These are phyloP conservation scores for Lophotis ruficrista DNA, from an alignment of 2,113 vertebrate species.

Conservation along the genomic window DNA sequence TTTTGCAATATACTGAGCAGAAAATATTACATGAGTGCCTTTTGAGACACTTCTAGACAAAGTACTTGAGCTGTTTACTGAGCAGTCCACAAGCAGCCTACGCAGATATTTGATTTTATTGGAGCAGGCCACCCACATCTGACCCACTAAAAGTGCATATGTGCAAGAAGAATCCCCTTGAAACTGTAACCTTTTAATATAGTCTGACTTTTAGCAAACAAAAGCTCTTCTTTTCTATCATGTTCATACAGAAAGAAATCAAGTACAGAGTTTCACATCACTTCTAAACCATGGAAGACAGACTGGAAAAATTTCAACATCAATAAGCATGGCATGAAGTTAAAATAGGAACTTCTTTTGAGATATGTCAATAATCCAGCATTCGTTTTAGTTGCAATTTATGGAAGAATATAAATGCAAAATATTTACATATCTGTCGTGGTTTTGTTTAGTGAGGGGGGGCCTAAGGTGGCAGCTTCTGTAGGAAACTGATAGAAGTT, in stretches of 20 bases:
- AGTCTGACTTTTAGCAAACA: background rate
- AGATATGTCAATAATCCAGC: background rate
- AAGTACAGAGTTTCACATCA: background rate
- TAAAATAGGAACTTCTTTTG: background rate
- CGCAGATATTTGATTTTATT: background rate
- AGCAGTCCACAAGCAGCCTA: background rate
- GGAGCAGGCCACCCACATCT: background rate
- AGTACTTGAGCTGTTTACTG: slow-evolving; percentile 22
- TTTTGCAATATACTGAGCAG: background rate
- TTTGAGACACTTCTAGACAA: background rate
- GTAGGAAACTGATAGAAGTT: no score
- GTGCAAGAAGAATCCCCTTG: background rate
- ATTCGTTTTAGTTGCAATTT: background rate
- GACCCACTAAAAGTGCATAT: background rate
- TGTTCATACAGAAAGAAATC: background rate
- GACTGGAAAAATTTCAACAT: background rate
- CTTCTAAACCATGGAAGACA: background rate
- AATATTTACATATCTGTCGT: background rate
- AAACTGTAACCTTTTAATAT: background rate
- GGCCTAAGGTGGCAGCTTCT: no score
- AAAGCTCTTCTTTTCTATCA: background rate
- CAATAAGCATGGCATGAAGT: background rate
- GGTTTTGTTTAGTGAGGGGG: no score
- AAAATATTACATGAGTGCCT: background rate
- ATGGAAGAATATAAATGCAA: background rate